Evolutionary conservation across 2,113 vertebrate genomes (phyloP), one percentile per base, ranked within the genome.

Genomic region (Suricata suricatta): DNA sequence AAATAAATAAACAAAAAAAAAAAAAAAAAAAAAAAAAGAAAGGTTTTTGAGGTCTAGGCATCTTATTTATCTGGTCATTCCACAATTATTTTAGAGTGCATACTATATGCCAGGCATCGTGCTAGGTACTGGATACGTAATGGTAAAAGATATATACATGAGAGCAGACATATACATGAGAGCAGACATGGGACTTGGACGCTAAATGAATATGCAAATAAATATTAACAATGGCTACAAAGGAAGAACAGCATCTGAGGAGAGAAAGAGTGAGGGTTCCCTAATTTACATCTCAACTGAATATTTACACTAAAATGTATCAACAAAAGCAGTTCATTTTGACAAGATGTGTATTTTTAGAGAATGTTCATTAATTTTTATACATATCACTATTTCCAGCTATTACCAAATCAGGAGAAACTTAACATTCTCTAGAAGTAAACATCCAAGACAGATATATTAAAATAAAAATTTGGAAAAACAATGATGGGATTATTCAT

Each of bases 11-110:
- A 47, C 44, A 10, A 9, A 1, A 47, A 47, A 47, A 47, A 47
- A 47, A 44, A 44, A 44, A 44, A 44, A 44, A 44, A 44, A 44
- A 9, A 44, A 44, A 44, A 44, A 44, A 95, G 81, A 72, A 11
- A 74, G 19, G 63, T 84, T 84, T 88, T 95, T 23, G 52, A 64
- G 25, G 50, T 94, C 16, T 91, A 76, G 7, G 95, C 2, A 76
- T 93, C 95, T 90, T 93, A 93, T 90, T 50, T 92, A 77, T 81
- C 92, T 94, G 68, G 1, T 41, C n/a, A 87, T 94, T 72, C 31
- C 66, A 50, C 9, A 89, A n/a, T n/a, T 38, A 64, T 71, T 84
- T 86, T 35, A 94, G 15, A 69, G 6, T 63, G 77, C 23, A 93
- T 71, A 68, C 19, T 82, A 85, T 64, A 89, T 23, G 12, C 3